Evolutionary conservation across 2,113 vertebrate genomes (phyloP), one percentile per base, ranked within the genome.

Genomic region (Myiopsitta monachus): DNA sequence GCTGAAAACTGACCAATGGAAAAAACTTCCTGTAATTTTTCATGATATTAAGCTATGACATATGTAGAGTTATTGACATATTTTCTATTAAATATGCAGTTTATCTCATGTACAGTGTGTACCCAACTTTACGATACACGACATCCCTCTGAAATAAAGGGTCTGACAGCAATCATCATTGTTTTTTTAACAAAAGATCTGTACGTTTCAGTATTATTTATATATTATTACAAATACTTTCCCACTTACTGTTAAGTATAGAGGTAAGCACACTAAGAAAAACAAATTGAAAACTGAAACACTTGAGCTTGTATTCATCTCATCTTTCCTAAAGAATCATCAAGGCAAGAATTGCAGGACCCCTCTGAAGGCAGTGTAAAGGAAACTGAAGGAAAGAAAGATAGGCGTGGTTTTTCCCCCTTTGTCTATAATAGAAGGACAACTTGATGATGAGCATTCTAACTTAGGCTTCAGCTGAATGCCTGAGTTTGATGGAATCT

Each of bases 381-480:
- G 27, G 26, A 67, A 8, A 70, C 2, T 49, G 9, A 57, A 15
- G 7, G n/a, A 61, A 70, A 66, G 10, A 67, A 27, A 80, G 4
- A 28, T 0, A 21, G 0, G 4, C 24, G 14, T 13, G 9, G 0
- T 51, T 61, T 41, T 69, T 9, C 16, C 12, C n/a, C 24, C 18
- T 62, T 76, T 91, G 14, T 61, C 55, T 79, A 2, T 11, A 80
- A 21, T 18, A 74, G 55, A 78, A 92, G 23, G 27, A 63, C 11
- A 57, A 62, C 86, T 90, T 73, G 79, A 69, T 83, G 72, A 83
- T 0, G 5, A 80, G 31, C 54, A 80, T 90, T 94, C 72, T 52
- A 93, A 86, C 63, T 52, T 7, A 18, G 12, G 9, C 70, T 88
- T 90, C 88, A 75, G 49, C 24, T 62, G n/a, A 85, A 47, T 62